Percentiles rank a stretch among this genome's conserved stretches.
Conservation (phyloP, 2,797 vertebrate genomes). For the Argyrosomus regius region DNA sequence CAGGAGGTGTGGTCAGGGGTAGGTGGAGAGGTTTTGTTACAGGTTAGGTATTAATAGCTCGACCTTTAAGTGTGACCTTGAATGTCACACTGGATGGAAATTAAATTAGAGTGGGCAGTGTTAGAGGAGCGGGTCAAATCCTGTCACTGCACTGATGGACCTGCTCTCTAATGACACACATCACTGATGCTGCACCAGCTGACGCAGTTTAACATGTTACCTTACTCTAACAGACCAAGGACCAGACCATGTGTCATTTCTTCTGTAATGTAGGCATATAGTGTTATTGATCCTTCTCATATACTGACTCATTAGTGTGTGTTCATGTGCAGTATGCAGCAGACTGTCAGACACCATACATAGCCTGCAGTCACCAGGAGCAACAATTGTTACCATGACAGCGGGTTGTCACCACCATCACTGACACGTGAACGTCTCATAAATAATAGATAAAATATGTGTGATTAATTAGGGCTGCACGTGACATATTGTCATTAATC, state of each 20-base stretch:
- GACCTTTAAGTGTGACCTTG: conserved; percentile 12
- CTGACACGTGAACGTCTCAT: too few relatives aligned
- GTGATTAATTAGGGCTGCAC: too few relatives aligned
- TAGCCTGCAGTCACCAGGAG: too few relatives aligned
- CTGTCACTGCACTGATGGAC: background rate
- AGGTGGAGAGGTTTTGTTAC: background rate
- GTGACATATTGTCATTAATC: too few relatives aligned
- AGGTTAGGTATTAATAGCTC: conserved; percentile 28
- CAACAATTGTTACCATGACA: too few relatives aligned
- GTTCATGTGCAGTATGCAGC: background rate
- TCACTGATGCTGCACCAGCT: background rate
- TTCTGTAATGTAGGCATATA: background rate
- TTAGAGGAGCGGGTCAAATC: background rate
- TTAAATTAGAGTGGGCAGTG: background rate
- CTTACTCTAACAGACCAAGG: background rate
- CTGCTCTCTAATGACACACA: background rate
- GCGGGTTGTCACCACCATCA: too few relatives aligned
- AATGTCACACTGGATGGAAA: background rate
- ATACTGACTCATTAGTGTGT: background rate
- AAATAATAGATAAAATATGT: too few relatives aligned
- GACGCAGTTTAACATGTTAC: background rate
- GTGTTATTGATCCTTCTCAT: background rate
- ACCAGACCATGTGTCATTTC: background rate
- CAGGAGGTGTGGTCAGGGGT: background rate
- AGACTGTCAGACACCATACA: too few relatives aligned